Conservation (phyloP, 1,140 invertebrate species). For the Pachypsylla venusta region DNA sequence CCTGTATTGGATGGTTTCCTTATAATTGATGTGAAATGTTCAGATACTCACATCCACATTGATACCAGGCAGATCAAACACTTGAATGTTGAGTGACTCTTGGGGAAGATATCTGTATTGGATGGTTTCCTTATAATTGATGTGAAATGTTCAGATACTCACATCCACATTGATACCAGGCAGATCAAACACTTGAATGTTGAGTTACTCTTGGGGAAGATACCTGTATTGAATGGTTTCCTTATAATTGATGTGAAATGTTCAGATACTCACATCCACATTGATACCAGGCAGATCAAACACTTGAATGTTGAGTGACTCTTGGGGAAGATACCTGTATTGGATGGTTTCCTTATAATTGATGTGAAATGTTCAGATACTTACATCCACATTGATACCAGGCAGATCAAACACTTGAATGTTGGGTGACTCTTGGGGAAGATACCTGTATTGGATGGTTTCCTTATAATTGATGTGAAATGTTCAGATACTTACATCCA, state of each 20-base stretch:
- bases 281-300: conserved; percentile 59
- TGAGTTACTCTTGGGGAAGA: conserved; percentile 54
- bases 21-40: too few species aligned
- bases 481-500: conserved; percentile 61
- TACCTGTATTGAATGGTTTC: too few species aligned
- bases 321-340: conserved; percentile 63
- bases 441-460: conserved; percentile 66
- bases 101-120: conserved; percentile 64
- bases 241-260: too few species aligned
- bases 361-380: too few species aligned
- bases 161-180: conserved; percentile 67
- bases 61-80: conserved; percentile 60
- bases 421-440: conserved; percentile 55
- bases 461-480: too few species aligned
- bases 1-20: too few species aligned
- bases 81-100: conserved; percentile 52
- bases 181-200: conserved; percentile 55
- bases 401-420: conserved; percentile 57
- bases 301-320: conserved; percentile 53
- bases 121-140: too few species aligned
- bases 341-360: too few species aligned
- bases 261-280: conserved; percentile 66
- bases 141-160: too few species aligned
- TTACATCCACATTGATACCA: conserved; percentile 68
- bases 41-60: conserved; percentile 65